A percentile compares a stretch with the other conserved stretches of the same genome.
Evolutionary conservation across 2,797 vertebrate species (phyloP).

Genomic region (Eurystomus glaucurus): DNA sequence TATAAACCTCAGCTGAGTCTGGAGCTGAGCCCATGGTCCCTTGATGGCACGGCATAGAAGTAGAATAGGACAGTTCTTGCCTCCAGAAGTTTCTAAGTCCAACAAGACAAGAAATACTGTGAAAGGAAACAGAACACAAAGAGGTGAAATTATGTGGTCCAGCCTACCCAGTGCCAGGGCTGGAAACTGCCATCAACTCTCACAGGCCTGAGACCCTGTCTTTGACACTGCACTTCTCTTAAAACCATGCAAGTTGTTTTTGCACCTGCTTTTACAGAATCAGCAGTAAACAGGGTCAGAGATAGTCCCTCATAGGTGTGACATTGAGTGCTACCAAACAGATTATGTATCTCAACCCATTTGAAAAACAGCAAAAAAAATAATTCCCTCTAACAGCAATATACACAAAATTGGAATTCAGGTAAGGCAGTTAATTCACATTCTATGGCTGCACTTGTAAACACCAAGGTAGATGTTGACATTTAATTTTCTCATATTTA

Average conservation of each 20-base stretch:
- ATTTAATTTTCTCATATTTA: conserved; percentile 47
- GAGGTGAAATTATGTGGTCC: background rate
- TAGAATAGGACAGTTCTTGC: background rate
- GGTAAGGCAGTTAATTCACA: background rate
- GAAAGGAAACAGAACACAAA: background rate
- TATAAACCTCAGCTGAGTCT: background rate
- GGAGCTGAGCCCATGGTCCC: background rate
- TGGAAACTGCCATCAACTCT: background rate
- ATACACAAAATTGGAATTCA: background rate
- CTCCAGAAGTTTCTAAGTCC: background rate
- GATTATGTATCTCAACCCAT: background rate
- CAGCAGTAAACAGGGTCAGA: background rate
- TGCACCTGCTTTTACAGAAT: background rate
- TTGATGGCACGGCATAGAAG: background rate
- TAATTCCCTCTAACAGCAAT: background rate
- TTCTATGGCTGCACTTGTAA: background rate
- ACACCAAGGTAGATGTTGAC: conserved; percentile 42
- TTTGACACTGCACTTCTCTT: background rate
- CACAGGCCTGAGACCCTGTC: fast-evolving
- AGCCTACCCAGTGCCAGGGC: background rate
- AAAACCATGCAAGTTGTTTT: background rate
- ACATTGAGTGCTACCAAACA: background rate
- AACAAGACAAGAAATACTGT: background rate
- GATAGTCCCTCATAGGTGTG: background rate
- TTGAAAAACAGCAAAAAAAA: background rate